Conservation (phyloP, 2,888 invertebrate species). For the Myopa testacea region DNA sequence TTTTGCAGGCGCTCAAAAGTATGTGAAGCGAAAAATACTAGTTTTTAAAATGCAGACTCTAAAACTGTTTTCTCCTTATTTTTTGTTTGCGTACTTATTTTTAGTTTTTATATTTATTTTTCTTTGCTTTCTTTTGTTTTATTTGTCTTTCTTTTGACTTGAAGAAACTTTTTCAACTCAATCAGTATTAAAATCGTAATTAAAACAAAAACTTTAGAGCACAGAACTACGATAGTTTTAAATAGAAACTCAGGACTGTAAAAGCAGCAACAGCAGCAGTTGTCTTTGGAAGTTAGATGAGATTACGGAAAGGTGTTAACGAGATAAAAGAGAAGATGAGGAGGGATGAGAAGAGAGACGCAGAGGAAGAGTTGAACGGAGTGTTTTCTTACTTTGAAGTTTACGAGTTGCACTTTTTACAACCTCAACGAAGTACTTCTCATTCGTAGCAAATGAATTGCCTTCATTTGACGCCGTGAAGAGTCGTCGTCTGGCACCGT, state of each 20-base stretch:
- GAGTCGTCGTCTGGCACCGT: constrained; percentile 3
- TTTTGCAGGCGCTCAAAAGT: too few relatives aligned
- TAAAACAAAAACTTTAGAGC: background rate
- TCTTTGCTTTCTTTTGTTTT: background rate
- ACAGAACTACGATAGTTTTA: background rate
- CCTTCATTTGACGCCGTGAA: constrained; percentile 54
- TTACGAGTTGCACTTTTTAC: background rate
- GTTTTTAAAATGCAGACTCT: too few relatives aligned
- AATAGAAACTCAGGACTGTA: background rate
- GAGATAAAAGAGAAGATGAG: background rate
- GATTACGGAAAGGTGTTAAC: background rate
- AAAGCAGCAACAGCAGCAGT: background rate
- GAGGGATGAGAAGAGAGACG: background rate
- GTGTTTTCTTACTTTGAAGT: background rate
- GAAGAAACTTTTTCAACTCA: background rate
- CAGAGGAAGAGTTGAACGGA: background rate
- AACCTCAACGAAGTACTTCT: background rate
- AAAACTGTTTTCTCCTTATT: too few relatives aligned
- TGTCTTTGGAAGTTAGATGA: background rate
- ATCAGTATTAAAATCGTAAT: constrained; percentile 6
- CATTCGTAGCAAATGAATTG: constrained; percentile 52
- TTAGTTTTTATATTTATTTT: background rate
- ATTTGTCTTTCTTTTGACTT: background rate
- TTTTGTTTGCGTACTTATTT: background rate
- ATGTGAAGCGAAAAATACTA: too few relatives aligned